Base-by-base conservation (phyloP, 2,797 vertebrate genomes). In the Myiotriccus ornatus region DNA sequence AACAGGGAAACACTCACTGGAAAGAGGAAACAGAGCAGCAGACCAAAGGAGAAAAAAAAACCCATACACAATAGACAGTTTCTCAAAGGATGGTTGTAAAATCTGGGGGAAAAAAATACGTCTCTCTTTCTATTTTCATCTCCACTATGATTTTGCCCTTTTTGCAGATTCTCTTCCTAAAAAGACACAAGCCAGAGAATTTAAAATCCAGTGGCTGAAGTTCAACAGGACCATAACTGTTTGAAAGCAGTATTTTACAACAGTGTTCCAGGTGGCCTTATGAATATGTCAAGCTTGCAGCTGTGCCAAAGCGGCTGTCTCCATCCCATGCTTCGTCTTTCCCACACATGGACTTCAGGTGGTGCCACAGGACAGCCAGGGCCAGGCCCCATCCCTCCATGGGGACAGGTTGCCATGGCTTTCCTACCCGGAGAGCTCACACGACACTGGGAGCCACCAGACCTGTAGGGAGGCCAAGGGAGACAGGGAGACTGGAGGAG, bases 21-120 rank as follows among this genome's bases (percentile, higher is more conserved):
- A 43, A 59, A 55, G 50, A 64, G 24, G 21, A 84, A 74, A 52
- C 1, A 49, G 62, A 49, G 70, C 50, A 69, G 53, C 24, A 77
- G 24, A 82, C 17, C 2, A 8, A 83, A 71, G 5, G 17, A 6
- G 41, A 13, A 41, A 62, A 32, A 30, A 30, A 30, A 16, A 6
- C 18, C n/a, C 25, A 14, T 17, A 35, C 2, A 10, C 7, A 0
- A 0, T 17, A 49, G 27, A 56, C 1, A 43, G 17, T 34, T 80
- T 73, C 34, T 75, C 16, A 49, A 55, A 76, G 15, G 13, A 8
- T 17, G 56, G 9, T 41, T 74, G 30, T 46, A 56, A 85, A 83
- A 56, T 63, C 11, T 4, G 4, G 8, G 3, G 22, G 12, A 12
- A 11, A 53, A 50, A 60, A 70, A 7, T 59, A 28, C 1, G 0